These are phyloP conservation scores for Trinectes maculatus DNA, from an alignment of 2,113 vertebrate genomes.

Conservation along the genomic window DNA sequence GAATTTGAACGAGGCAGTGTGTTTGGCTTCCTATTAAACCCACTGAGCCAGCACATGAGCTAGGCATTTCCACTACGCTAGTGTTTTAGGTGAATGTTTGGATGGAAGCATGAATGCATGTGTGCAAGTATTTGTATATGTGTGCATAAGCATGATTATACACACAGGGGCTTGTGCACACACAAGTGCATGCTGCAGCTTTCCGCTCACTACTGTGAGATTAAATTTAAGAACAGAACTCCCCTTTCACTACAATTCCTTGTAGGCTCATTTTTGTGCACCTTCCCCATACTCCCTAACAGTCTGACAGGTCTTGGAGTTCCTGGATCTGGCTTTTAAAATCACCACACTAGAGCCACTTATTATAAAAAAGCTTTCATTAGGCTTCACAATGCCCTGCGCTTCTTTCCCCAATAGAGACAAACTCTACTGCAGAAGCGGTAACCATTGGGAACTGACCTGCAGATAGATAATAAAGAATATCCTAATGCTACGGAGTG, in stretches of 20 bases:
- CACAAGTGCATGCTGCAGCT: too few species aligned
- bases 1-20: conserved; percentile 40
- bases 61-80: conserved; percentile 22
- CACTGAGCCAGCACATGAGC: conserved; percentile 49
- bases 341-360: conserved; percentile 22
- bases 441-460: conserved; percentile 60
- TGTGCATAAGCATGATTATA: conserved; percentile 15
- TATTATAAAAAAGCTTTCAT: too few species aligned
- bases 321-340: conserved; percentile 30
- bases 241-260: conserved; percentile 31
- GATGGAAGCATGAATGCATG: conserved; percentile 17
- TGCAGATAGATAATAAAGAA: conserved; percentile 45
- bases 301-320: conserved; percentile 43
- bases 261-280: conserved; percentile 27
- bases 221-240: conserved; percentile 6
- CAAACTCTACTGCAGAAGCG: conserved; percentile 49
- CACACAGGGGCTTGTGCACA: background rate
- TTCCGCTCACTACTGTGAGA: background rate
- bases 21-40: conserved; percentile 57
- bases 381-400: conserved; percentile 43
- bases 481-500: conserved; percentile 54
- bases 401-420: conserved; percentile 34
- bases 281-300: conserved; percentile 39
- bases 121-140: too few species aligned
- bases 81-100: conserved; percentile 6